Evolutionary conservation across 2,888 invertebrate species (phyloP).

Genomic region (Amphiduros pacificus): DNA sequence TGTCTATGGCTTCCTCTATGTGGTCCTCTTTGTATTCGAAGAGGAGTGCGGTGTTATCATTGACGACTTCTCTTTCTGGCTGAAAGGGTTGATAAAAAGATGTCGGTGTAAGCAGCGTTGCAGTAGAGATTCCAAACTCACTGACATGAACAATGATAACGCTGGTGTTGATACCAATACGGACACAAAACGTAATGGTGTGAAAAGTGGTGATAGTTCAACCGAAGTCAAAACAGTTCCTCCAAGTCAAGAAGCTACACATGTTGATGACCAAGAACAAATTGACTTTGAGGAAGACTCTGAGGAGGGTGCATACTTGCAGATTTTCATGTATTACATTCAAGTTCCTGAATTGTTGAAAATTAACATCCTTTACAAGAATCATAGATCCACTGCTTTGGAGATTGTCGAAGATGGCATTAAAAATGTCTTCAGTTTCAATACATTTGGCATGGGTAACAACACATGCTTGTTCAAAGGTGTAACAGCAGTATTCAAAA

Average conservation of each 20-base stretch:
- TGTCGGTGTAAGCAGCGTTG: too few species aligned
- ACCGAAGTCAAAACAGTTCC: too few species aligned
- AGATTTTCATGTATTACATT: slow-evolving; percentile 12
- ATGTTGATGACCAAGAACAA: too few species aligned
- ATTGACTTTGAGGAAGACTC: too few species aligned
- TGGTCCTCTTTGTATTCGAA: slow-evolving; percentile 7
- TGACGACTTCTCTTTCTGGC: too few species aligned
- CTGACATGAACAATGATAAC: too few species aligned
- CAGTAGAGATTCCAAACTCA: too few species aligned
- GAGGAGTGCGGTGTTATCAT: slow-evolving; percentile 5
- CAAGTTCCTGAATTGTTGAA: neutral
- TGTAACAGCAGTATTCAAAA: slow-evolving; percentile 9
- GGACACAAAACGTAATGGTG: too few species aligned
- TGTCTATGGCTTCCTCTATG: slow-evolving; percentile 9
- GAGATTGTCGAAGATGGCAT: neutral
- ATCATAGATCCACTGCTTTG: neutral
- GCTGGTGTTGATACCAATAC: too few species aligned
- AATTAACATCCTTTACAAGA: slow-evolving; percentile 4
- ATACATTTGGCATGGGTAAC: neutral
- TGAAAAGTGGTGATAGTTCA: too few species aligned
- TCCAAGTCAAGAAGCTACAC: too few species aligned
- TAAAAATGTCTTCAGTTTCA: slow-evolving; percentile 10
- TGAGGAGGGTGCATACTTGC: slow-evolving; percentile 4
- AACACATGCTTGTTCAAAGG: slow-evolving; percentile 9
- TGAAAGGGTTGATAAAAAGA: too few species aligned